Evolutionary conservation across 1,140 invertebrate species (phyloP), one percentile per base, ranked within the genome.

Genomic region (Mamestra configurata): DNA sequence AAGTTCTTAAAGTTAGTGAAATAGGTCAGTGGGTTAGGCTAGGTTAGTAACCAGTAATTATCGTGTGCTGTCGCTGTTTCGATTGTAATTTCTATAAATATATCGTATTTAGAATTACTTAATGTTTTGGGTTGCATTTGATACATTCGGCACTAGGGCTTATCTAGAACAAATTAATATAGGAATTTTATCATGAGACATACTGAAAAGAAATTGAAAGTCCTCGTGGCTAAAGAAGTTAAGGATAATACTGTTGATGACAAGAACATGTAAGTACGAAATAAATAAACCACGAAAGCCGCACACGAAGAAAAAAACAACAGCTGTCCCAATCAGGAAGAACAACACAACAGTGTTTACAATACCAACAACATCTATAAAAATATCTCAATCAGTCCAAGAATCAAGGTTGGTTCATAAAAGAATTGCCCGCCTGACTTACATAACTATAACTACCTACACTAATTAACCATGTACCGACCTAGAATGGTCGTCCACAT

Each of bases 351-450:
- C 83, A 78, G 72, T 87, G 84, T 88, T 86, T 86, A 88, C 68
- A 59, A n/a, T 88, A 80, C 86, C 57, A 90, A 84, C 35, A 89
- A 86, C 80, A 89, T 76, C 57, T 51, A 92, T 91, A 91, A 90
- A 91, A 92, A 90, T 92, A 91, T 90, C 89, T 92, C 89, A 92
- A 90, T 92, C 85, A 86, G 73, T 83, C 88, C 85, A 89, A 92
- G 88, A 86, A 91, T 89, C 91, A 94, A 94, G 92, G 91, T 88
- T 90, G 82, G 79, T 82, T 88, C 84, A 88, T 90, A 90, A 91
- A 90, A 91, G 88, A 91, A 89, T 88, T 84, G 84, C 83, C 51
- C 84, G 81, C 79, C 82, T 79, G 81, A 59, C 79, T 93, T 93
- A 92, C 88, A 91, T 93, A 94, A 94, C 87, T 81, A 46, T 15